Evolutionary conservation across 2,797 vertebrate genomes (phyloP), one percentile per base, ranked within the genome.

Genomic region (Lagocephalus sceleratus): DNA sequence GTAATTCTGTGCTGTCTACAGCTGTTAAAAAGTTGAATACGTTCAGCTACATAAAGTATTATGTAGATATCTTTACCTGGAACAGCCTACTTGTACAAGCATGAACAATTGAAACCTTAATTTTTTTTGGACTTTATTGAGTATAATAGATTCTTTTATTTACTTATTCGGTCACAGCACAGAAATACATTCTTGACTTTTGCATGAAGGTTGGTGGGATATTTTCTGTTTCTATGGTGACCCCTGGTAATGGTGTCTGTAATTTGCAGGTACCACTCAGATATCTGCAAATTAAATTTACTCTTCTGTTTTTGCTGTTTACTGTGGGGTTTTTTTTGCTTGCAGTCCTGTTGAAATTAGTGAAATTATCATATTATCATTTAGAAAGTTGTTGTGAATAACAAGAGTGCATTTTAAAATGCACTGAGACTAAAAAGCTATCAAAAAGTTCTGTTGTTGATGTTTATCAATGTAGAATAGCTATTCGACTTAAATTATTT

Each of bases 131-230:
- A 35, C 32, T 35, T 35, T 35, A 35, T 14, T 35, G 14, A 35
- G 14, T 35, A 35, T 35, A 4, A 35, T 35, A 12, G 32, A 11
- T 2, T 12, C 10, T 54, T 17, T 8, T 17, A 6, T 50, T 14
- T 21, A 0, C 9, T 29, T 26, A 8, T 55, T 56, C 21, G 41
- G 26, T 60, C 41, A 46, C 76, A 47, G 75, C 71, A 79, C 80
- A 77, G 60, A 76, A 77, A 81, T 74, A 46, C 69, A 75, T 68
- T 83, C 74, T 60, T 75, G 66, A 67, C 66, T 60, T 60, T 74
- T 84, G 81, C 79, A 78, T 85, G 81, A 55, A 63, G 29, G 69
- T 71, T 20, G 47, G 2, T 55, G 67, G 68, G 68, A 52, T 21
- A 17, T 9, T 19, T 58, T 66, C 63, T 56, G 60, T 71, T 70